phyloP scores from a whole-genome alignment of 2,797 vertebrate genomes.

The Sarcophilus harrisii region DNA sequence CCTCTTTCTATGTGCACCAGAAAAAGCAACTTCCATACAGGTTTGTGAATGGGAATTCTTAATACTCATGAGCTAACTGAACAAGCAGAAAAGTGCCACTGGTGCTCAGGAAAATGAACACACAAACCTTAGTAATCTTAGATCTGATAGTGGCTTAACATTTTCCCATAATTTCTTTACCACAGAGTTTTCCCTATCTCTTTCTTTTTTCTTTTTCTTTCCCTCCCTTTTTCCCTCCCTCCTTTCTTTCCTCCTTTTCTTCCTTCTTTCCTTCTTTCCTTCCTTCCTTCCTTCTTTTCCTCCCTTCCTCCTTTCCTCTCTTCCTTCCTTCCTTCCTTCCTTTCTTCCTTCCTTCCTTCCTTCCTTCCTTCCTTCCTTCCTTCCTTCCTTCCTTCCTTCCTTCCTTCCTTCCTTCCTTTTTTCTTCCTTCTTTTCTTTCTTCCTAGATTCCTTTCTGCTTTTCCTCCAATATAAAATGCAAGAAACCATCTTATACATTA shows the following conservation, averaged over 20 bases:
- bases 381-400: conserved; percentile 29
- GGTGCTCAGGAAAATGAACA: conserved; percentile 5
- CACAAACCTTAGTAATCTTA: conserved; percentile 12
- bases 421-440: conserved; percentile 31
- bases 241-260: conserved; percentile 8
- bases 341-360: background rate
- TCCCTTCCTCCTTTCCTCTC: conserved; percentile 41
- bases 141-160: conserved; percentile 61
- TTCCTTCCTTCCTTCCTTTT: background rate
- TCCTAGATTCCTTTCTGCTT: conserved; percentile 41
- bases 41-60: conserved; percentile 55
- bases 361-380: conserved; percentile 37
- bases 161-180: conserved; percentile 64
- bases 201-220: background rate
- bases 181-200: conserved; percentile 44
- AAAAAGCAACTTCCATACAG: conserved; percentile 40
- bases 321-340: background rate
- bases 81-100: conserved; percentile 46
- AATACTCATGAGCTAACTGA: conserved; percentile 56
- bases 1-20: conserved; percentile 46
- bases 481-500: conserved; percentile 45
- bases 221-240: conserved; percentile 34
- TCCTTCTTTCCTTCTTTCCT: conserved; percentile 47
- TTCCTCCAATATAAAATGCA: conserved; percentile 58
- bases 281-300: background rate